Evolutionary conservation across 1,140 invertebrate species (phyloP).

Genomic region (Acromyrmex charruanus): DNA sequence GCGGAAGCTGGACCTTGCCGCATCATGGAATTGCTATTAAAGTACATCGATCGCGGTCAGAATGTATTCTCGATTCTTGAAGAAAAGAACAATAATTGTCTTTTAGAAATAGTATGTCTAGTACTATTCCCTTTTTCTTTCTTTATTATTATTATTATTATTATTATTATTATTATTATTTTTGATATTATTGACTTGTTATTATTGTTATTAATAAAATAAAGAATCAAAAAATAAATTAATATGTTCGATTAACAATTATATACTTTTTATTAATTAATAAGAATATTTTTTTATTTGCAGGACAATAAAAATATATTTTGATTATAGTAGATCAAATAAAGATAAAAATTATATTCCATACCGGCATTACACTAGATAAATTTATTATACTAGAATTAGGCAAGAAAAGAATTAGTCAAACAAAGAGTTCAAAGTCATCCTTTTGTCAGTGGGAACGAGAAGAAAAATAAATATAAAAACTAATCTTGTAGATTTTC

Average conservation of each 20-base stretch:
- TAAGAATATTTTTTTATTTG: not conserved
- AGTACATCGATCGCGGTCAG: constrained; percentile 51
- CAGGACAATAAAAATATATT: constrained; percentile 3
- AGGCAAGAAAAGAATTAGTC: not conserved
- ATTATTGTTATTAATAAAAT: not conserved
- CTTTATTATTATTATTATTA: not conserved
- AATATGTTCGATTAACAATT: not conserved
- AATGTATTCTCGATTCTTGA: constrained; percentile 1
- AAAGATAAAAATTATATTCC: not conserved
- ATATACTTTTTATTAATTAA: not conserved
- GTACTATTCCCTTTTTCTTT: not conserved
- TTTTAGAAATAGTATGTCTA: not conserved
- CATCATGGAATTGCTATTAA: constrained; percentile 60
- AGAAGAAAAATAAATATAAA: constrained; percentile 36
- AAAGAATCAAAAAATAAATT: not conserved
- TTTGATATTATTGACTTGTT: not conserved
- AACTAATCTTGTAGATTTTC: not conserved
- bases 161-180: not conserved
- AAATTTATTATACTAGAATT: not conserved
- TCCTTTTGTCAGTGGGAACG: not conserved
- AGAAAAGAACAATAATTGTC: constrained; percentile 16
- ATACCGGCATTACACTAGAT: not conserved
- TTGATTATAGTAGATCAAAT: not conserved
- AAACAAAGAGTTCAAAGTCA: not conserved
- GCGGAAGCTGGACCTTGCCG: constrained; percentile 67